A percentile compares a stretch with the other conserved stretches of the same genome.
Conservation (phyloP, 2,888 invertebrate species). For the Mimumesa dahlbomi region DNA sequence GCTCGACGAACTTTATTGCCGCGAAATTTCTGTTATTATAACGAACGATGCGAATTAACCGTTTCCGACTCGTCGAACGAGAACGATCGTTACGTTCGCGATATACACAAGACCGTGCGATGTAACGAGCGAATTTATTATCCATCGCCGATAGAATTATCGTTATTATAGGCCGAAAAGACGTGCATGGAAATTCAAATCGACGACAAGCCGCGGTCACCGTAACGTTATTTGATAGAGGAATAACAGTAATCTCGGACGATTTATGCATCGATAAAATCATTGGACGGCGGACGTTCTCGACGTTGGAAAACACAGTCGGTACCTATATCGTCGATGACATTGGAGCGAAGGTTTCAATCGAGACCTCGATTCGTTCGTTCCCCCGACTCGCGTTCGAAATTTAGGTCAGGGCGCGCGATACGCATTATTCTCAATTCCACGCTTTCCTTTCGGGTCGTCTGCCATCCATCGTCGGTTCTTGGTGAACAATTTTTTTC, state of each 20-base stretch:
- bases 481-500: neutral
- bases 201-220: slow-evolving; percentile 1
- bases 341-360: slow-evolving; percentile 60
- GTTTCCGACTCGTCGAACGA: slow-evolving; percentile 9
- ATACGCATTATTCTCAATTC: slow-evolving; percentile 58
- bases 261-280: slow-evolving; percentile 49
- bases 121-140: slow-evolving; percentile 25
- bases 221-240: slow-evolving; percentile 7
- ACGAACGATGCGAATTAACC: slow-evolving; percentile 4
- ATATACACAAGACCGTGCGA: too few relatives aligned
- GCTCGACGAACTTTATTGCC: slow-evolving; percentile 8
- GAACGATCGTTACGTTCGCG: slow-evolving; percentile 12
- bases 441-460: slow-evolving; percentile 50
- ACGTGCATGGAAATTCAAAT: slow-evolving; percentile 11
- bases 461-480: slow-evolving; percentile 1
- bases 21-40: slow-evolving; percentile 3
- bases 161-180: neutral
- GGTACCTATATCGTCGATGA: slow-evolving; percentile 42
- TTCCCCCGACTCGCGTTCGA: slow-evolving; percentile 44
- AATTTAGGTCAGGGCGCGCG: slow-evolving; percentile 62
- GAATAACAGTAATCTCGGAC: slow-evolving; percentile 40
- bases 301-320: slow-evolving; percentile 20
- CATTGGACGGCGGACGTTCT: slow-evolving; percentile 21
- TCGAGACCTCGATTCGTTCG: slow-evolving; percentile 49
- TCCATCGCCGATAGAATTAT: slow-evolving; percentile 1